phyloP scores from a whole-genome alignment of 2,888 invertebrate species.

The Lycocerus yunnanus region DNA sequence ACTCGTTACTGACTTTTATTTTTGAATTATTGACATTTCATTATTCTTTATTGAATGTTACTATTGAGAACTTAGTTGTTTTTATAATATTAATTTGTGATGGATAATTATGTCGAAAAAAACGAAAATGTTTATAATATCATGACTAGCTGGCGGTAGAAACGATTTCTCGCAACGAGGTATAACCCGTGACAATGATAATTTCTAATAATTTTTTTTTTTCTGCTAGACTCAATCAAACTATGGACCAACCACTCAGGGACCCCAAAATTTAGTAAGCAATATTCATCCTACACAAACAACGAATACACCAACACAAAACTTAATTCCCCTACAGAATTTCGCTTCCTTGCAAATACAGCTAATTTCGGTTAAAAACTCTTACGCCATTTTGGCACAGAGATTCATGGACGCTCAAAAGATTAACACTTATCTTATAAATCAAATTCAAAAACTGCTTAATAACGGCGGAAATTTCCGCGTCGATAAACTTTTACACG shows the following conservation, averaged over 20 bases:
- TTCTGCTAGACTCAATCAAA: background rate
- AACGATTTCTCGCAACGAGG: too few relatives aligned
- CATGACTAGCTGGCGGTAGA: too few relatives aligned
- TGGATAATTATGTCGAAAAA: too few relatives aligned
- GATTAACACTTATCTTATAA: conserved; percentile 15
- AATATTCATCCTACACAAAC: conserved; percentile 12
- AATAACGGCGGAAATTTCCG: conserved; percentile 6
- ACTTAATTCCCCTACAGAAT: conserved; percentile 13
- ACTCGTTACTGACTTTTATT: too few relatives aligned
- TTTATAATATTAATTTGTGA: too few relatives aligned
- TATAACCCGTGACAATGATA: too few relatives aligned
- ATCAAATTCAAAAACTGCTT: conserved; percentile 14
- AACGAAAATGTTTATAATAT: too few relatives aligned
- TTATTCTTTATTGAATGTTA: too few relatives aligned
- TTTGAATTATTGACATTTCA: too few relatives aligned
- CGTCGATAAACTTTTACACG: background rate
- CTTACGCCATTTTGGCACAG: conserved; percentile 11
- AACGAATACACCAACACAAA: conserved; percentile 11
- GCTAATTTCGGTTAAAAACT: conserved; percentile 20
- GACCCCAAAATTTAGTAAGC: conserved; percentile 19
- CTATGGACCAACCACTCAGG: background rate
- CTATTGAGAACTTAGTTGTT: too few relatives aligned
- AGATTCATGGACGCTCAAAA: conserved; percentile 16
- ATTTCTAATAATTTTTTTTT: background rate
- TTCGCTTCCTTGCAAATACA: conserved; percentile 22